Evolutionary conservation across 2,113 vertebrate species (phyloP).

Genomic region (Motacilla tschutschensis): DNA sequence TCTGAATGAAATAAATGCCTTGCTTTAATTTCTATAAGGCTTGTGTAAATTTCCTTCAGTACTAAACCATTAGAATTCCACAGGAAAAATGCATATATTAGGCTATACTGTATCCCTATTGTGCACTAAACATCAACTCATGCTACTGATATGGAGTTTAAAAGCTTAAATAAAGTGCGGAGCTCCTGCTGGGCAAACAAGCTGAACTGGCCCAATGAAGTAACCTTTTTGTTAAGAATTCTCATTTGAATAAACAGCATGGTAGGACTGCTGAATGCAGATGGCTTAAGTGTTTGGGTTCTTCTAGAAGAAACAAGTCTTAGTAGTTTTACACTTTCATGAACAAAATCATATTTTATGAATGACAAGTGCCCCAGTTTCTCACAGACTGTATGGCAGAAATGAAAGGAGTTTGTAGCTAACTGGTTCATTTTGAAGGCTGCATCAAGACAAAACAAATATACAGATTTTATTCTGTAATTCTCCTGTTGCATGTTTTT

Average conservation of each 20-base stretch:
- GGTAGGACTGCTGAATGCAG: conserved; percentile 64
- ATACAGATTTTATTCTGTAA: neutral
- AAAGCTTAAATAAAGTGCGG: conserved; percentile 65
- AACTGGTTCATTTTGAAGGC: neutral
- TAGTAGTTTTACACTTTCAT: neutral
- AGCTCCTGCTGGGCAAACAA: conserved; percentile 67
- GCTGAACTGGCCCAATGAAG: conserved; percentile 59
- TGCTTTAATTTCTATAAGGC: conserved; percentile 71
- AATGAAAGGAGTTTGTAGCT: neutral
- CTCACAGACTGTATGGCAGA: neutral
- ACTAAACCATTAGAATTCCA: conserved; percentile 66
- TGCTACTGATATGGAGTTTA: conserved; percentile 62
- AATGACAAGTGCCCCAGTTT: neutral
- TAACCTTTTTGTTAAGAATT: conserved; percentile 67
- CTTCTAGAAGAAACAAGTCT: neutral
- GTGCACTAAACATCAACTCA: conserved; percentile 62
- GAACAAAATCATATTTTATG: conserved; percentile 7
- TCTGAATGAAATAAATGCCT: conserved; percentile 77
- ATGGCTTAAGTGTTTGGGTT: conserved; percentile 46
- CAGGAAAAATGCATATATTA: conserved; percentile 74
- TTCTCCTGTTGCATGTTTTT: neutral
- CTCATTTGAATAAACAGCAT: conserved; percentile 76
- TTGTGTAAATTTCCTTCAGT: conserved; percentile 65
- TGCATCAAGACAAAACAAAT: neutral
- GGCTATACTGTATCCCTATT: conserved; percentile 72